Base-by-base conservation (phyloP, 2,113 vertebrate species). In the Theristicus caerulescens region DNA sequence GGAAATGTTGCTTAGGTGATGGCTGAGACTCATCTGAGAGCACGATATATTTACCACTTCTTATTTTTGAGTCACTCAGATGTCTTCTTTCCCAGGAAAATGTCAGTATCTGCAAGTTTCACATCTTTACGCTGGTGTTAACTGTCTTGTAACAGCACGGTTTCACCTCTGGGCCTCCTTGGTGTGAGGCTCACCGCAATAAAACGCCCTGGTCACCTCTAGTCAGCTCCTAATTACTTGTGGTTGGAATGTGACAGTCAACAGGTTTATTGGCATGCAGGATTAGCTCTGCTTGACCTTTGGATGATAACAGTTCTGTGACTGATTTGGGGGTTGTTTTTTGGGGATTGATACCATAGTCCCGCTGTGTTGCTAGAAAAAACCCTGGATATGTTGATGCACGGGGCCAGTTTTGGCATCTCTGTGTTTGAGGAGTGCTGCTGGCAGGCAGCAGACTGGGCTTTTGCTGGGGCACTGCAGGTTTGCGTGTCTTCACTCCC, bases 141-240 rank as follows among this genome's bases (percentile, higher is more conserved):
- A 19, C 14, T 6, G 5, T 9, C 7, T 11, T 5, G 24, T 19
- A 3, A 3, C 38, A 8, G 19, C 57, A 4, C 29, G 1, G 3
- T 31, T n/a, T 65, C 27, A 5, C 13, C 40, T 42, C 52, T 24
- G 38, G 64, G 26, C 46, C 73, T 66, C 57, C n/a, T 40, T 2
- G 13, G 1, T 5, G 21, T 0, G 19, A 38, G 18, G 42, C 40
- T 66, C 26, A 4, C 32, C 3, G 0, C n/a, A 4, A 0, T 13
- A 19, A 58, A 42, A 15, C 58, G 19, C 32, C 12, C 29, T 36
- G 10, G 5, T 46, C 22, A 4, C 10, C 20, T 40, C 29, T 6
- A 4, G 26, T 40, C 38, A 8, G 8, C n/a, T 22, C 57, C 34
- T 38, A 1, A 5, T 38, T 14, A 10, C 32, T 34, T 8, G 46